phyloP scores from a whole-genome alignment of 1,140 invertebrate genomes.

The Contarinia nasturtii region DNA sequence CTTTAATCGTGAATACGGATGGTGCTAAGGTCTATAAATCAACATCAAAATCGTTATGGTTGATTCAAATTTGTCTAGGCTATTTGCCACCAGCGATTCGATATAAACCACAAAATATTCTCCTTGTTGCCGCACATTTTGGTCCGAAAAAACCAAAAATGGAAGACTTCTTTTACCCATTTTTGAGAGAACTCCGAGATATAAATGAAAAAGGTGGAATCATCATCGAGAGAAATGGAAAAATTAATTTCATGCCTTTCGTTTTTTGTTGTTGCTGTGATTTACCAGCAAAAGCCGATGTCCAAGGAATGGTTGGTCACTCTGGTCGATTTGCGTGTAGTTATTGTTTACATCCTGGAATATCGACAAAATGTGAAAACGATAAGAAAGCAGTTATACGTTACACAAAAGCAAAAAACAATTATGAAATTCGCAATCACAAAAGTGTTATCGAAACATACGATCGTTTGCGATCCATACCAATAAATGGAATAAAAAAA shows the following conservation, averaged over 20 bases:
- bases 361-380: no score
- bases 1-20: neutral
- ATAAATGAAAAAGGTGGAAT: neutral
- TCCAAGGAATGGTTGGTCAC: no score
- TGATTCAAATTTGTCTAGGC: neutral
- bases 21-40: neutral
- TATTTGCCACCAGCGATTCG: neutral
- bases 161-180: neutral
- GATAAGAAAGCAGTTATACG: no score
- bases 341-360: no score
- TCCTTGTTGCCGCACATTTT: neutral
- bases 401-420: no score
- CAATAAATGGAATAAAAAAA: no score
- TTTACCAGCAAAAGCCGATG: no score
- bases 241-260: neutral
- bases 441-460: no score
- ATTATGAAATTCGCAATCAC: no score
- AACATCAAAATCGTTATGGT: neutral
- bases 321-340: no score
- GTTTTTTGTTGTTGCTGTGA: no score
- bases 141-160: neutral
- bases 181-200: neutral
- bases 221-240: neutral
- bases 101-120: neutral
- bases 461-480: no score